Conservation (phyloP, 2,888 invertebrate species). For the Brassicogethes aeneus region DNA sequence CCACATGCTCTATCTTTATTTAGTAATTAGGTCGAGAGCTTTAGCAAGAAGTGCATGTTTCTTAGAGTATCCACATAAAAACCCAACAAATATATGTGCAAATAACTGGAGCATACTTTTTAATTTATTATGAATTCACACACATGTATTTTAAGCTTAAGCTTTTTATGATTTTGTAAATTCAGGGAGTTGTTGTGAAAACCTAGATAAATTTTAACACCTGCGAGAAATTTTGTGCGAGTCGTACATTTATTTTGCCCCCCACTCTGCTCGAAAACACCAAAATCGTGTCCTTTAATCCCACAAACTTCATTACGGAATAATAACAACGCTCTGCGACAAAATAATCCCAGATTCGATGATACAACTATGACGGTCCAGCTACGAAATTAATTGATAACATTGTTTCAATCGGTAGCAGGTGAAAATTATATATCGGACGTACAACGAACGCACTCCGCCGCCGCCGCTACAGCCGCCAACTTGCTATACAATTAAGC, state of each 20-base stretch:
- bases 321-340: neutral
- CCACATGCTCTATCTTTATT: slow-evolving; percentile 21
- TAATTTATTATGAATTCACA: no score
- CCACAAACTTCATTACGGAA: slow-evolving; percentile 2
- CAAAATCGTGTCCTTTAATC: no score
- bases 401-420: slow-evolving; percentile 9
- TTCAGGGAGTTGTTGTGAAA: no score
- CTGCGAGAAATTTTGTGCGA: no score
- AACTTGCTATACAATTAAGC: slow-evolving; percentile 32
- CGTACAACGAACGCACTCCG: slow-evolving; percentile 21
- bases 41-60: slow-evolving; percentile 14
- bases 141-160: no score
- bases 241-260: no score
- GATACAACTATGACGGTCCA: slow-evolving; percentile 12
- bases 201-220: no score
- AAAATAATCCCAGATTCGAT: slow-evolving; percentile 7
- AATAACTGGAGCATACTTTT: no score
- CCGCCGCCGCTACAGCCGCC: neutral
- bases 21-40: slow-evolving; percentile 19
- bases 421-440: slow-evolving; percentile 26
- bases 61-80: neutral
- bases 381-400: slow-evolving; percentile 17
- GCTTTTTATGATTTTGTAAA: no score
- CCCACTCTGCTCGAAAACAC: no score
- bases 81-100: no score